Evolutionary conservation across 2,113 vertebrate genomes (phyloP), one percentile per base, ranked within the genome.

Genomic region (Cyprinus carpio): DNA sequence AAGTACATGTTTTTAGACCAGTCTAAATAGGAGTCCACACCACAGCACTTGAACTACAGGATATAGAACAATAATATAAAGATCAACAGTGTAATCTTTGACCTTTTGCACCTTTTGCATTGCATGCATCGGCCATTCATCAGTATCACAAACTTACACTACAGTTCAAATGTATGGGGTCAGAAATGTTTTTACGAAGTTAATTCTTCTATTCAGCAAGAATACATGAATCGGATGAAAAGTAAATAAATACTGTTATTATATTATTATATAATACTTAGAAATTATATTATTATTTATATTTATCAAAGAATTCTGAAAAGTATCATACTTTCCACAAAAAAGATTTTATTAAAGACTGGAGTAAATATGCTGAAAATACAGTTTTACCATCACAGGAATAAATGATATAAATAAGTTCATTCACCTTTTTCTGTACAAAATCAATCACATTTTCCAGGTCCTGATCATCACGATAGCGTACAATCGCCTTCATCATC

Each of bases 381-480:
- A 15, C 1, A 49, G 46, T 4, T 49, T 49, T 49, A 15, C 46
- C 4, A 15, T 49, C 13, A 49, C 46, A 15, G 13, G 46, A 49
- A 49, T 49, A 49, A 65, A n/a, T n/a, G n/a, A n/a, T n/a, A n/a
- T n/a, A n/a, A 49, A 49, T 49, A 49, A 65, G 23, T 25, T 20
- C 1, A 15, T 58, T 77, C 40, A 96, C 96, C 94, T 96, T 96
- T 91, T 95, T 96, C 92, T 96, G 95, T 37, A 96, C 84, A 81
- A 94, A 96, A 90, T 96, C 94, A 15, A 96, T 95, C 85, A 94
- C 91, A 83, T 96, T 96, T 86, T 96, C 95, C 89, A 96, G 90
- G 86, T 96, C 95, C 27, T 85, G 86, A 87, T 96, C 95, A 64
- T 96, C 94, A 78, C 95, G 91, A 88, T 96, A 96, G 16, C 69